phyloP scores from a whole-genome alignment of 1,140 invertebrate genomes.

The Formica exsecta region DNA sequence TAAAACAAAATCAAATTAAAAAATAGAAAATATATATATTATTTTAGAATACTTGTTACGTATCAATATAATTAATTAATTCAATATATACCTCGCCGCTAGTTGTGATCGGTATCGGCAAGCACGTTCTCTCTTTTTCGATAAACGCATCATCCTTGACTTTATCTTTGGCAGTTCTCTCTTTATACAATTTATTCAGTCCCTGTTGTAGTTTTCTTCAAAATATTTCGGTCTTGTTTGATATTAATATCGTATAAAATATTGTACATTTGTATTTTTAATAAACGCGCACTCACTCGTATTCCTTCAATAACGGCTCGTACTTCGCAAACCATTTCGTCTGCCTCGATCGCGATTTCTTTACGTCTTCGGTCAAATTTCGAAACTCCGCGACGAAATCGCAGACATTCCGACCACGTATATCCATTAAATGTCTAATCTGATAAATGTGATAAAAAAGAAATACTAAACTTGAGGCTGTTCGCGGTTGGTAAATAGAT shows the following conservation, averaged over 20 bases:
- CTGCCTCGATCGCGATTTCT: slow-evolving; percentile 65
- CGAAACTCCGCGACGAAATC: slow-evolving; percentile 71
- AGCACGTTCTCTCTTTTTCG: slow-evolving; percentile 71
- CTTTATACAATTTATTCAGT: slow-evolving; percentile 65
- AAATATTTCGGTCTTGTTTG: background rate
- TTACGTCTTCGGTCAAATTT: slow-evolving; percentile 67
- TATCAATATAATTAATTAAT: background rate
- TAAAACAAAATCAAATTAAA: too few relatives aligned
- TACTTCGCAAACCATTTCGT: slow-evolving; percentile 75
- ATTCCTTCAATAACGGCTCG: slow-evolving; percentile 74
- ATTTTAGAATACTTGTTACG: background rate
- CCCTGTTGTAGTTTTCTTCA: slow-evolving; percentile 66
- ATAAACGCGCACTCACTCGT: slow-evolving; percentile 66
- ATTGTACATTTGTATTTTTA: too few relatives aligned
- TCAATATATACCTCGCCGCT: slow-evolving; percentile 64
- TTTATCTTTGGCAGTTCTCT: slow-evolving; percentile 25
- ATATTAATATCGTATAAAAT: too few relatives aligned
- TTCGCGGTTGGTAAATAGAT: too few relatives aligned
- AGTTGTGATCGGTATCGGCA: slow-evolving; percentile 73
- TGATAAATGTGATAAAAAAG: background rate
- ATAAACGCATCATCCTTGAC: background rate
- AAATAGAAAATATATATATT: background rate
- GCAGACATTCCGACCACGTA: slow-evolving; percentile 60
- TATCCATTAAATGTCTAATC: slow-evolving; percentile 69
- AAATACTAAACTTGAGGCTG: too few relatives aligned